Evolutionary conservation across 1,140 invertebrate genomes (phyloP).

Genomic region (Bradysia coprophila): DNA sequence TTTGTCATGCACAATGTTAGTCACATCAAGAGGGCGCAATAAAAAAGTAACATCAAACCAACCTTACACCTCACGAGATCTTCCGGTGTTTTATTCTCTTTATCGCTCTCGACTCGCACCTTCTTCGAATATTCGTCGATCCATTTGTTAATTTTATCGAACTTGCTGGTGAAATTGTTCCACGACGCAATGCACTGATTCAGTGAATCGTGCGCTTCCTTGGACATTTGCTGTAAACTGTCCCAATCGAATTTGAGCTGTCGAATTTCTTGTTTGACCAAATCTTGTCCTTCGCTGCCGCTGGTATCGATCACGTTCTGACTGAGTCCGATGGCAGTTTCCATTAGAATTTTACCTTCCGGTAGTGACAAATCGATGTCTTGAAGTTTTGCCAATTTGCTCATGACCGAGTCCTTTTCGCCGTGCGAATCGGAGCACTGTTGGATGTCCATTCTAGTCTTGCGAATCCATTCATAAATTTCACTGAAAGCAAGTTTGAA

Average conservation of each 20-base stretch:
- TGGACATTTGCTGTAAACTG: slow-evolving; percentile 57
- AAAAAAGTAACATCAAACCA: slow-evolving; percentile 15
- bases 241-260: slow-evolving; percentile 78
- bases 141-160: slow-evolving; percentile 59
- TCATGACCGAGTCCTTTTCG: slow-evolving; percentile 52
- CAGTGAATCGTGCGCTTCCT: slow-evolving; percentile 57
- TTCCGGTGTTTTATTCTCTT: slow-evolving; percentile 62
- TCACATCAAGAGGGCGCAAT: neutral
- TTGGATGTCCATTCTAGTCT: slow-evolving; percentile 64
- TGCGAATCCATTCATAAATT: slow-evolving; percentile 74
- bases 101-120: slow-evolving; percentile 41
- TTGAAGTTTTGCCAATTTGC: slow-evolving; percentile 51
- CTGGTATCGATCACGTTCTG: slow-evolving; percentile 63
- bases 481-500: slow-evolving; percentile 66
- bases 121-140: slow-evolving; percentile 51
- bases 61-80: slow-evolving; percentile 58
- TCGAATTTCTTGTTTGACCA: slow-evolving; percentile 64
- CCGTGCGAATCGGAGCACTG: slow-evolving; percentile 69
- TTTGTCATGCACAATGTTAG: slow-evolving; percentile 9
- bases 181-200: slow-evolving; percentile 68
- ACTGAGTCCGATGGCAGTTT: slow-evolving; percentile 55
- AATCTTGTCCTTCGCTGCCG: slow-evolving; percentile 68
- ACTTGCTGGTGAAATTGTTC: slow-evolving; percentile 65
- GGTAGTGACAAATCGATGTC: slow-evolving; percentile 44
- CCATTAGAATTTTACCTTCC: slow-evolving; percentile 50